Percentiles rank a stretch among this genome's conserved stretches.
These are phyloP conservation scores for Myotis brandtii DNA, from an alignment of 2,113 vertebrate genomes.

Conservation along the genomic window DNA sequence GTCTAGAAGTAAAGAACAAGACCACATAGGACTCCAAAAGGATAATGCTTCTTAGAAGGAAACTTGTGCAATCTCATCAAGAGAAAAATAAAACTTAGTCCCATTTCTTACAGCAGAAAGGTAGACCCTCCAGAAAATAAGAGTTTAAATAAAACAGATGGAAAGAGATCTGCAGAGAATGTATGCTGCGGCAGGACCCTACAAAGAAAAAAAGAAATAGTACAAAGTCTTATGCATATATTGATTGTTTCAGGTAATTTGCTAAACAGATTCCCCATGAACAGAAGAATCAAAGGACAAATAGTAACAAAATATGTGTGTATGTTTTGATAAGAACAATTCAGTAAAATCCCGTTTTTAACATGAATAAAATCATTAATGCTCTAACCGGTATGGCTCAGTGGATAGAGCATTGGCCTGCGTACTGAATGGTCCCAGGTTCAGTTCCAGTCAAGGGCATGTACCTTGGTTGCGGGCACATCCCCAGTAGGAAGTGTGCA, in stretches of 20 bases:
- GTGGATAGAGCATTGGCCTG: too few relatives aligned
- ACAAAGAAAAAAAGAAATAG: background rate
- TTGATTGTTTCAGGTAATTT: background rate
- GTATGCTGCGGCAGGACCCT: background rate
- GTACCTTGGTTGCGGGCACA: too few relatives aligned
- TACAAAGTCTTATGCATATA: background rate
- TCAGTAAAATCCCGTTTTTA: background rate
- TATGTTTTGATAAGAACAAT: constrained; percentile 1
- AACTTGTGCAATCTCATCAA: background rate
- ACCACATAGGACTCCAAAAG: background rate
- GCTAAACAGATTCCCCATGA: background rate
- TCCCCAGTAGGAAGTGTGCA: too few relatives aligned
- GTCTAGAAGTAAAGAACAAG: background rate
- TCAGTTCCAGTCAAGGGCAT: too few relatives aligned
- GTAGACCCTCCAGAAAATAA: background rate
- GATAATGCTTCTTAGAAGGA: background rate
- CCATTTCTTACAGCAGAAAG: background rate
- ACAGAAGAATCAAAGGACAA: background rate
- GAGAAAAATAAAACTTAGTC: constrained; percentile 14
- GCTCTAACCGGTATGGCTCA: too few relatives aligned
- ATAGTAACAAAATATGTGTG: background rate
- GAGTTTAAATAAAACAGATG: constrained; percentile 4
- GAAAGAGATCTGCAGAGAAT: background rate
- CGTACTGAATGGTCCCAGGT: too few relatives aligned
- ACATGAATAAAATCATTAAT: background rate